Evolutionary conservation across 2,797 vertebrate species (phyloP), one percentile per base, ranked within the genome.

Genomic region (Sparidentex hasta): DNA sequence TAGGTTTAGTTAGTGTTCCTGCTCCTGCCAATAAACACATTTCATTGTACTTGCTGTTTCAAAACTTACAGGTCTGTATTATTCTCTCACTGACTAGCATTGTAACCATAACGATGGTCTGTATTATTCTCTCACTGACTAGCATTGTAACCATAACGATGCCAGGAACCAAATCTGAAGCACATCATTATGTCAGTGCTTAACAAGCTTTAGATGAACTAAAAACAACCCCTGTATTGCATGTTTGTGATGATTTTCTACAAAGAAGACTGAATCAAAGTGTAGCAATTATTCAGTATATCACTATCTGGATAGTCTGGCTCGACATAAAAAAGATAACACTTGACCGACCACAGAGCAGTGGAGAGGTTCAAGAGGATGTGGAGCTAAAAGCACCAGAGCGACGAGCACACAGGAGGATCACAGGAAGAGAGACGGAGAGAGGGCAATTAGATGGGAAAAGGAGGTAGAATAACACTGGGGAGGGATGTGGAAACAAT

Each of bases 321-420:
- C 27, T 12, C 33, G 25, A 66, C 11, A 54, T 57, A 61, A 55
- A 25, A 64, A 65, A 65, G 56, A 57, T 20, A 57, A 14, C 63
- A 46, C 7, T 69, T 25, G 47, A 71, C 20, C 41, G 50, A 18
- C 56, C 14, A 17, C 13, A 18, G 46, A 74, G 41, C 41, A 58
- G 25, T 41, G 21, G 56, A 74, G 57, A 59, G n/a, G 23, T 71
- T 76, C 27, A 38, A 72, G 74, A 71, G 73, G 21, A 67, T 11
- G 20, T 14, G 18, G 27, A 74, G 16, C 4, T 50, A 46, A 38
- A 59, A 29, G n/a, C 29, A 14, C 38, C 21, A 44, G 38, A 27
- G 9, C 44, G 14, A 33, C 6, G 56, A 46, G 7, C 57, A 27
- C 43, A 47, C n/a, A 17, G 12, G 38, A 59, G 17, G 29, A 52